Conservation (phyloP, 2,888 invertebrate genomes). For the Orthosia gothica region DNA sequence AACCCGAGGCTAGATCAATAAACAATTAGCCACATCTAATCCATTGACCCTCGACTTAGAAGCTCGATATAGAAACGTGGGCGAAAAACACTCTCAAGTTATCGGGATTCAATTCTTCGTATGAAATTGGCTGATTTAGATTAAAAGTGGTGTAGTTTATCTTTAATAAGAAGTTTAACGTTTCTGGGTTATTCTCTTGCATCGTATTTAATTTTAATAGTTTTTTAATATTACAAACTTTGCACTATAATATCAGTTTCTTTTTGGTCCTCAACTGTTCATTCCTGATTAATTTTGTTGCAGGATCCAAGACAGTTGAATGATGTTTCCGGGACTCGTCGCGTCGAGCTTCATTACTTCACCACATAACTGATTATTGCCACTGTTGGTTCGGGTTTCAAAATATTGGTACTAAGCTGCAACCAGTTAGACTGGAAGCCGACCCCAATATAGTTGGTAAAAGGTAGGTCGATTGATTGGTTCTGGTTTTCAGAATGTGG, state of each 20-base stretch:
- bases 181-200: not conserved
- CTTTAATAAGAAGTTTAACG: not conserved
- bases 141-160: not conserved
- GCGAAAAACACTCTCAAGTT: not conserved
- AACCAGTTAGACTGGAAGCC: too few species aligned
- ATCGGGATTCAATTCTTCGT: slow-evolving; percentile 10
- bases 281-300: not conserved
- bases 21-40: slow-evolving; percentile 5
- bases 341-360: not conserved
- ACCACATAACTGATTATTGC: not conserved
- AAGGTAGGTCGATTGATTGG: too few species aligned
- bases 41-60: not conserved
- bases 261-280: not conserved
- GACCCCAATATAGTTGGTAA: too few species aligned
- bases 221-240: not conserved
- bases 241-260: not conserved
- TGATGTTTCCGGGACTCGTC: not conserved
- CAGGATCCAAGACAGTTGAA: not conserved
- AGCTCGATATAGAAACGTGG: slow-evolving; percentile 14
- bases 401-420: too few species aligned
- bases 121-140: slow-evolving; percentile 15
- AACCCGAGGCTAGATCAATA: slow-evolving; percentile 17
- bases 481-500: too few species aligned
- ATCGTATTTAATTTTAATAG: not conserved
- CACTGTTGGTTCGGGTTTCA: not conserved